Evolutionary conservation across 2,113 vertebrate species (phyloP), one percentile per base, ranked within the genome.

Genomic region (Theropithecus gelada): DNA sequence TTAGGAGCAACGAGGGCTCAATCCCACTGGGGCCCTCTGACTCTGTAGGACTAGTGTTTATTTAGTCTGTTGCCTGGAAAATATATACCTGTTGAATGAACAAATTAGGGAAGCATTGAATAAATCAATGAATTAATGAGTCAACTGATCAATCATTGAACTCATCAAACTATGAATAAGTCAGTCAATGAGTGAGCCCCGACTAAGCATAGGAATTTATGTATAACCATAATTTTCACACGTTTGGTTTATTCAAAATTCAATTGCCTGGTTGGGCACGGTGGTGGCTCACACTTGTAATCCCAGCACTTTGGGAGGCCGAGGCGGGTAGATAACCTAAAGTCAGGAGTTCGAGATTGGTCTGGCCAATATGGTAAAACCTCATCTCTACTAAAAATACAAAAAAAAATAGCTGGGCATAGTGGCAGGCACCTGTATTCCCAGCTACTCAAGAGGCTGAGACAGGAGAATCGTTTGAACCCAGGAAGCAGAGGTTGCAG

Each of bases 1-100:
- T 7, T 22, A 7, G 30, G 13, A 8, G 43, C 12, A 70, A 1
- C 20, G 0, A 2, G 52, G 25, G 2, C 1, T 50, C 5, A 10
- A 0, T 68, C 5, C 43, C 23, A 14, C 27, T 35, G 22, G 81
- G 14, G 6, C 22, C 7, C 12, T 68, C 61, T 88, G 20, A 61
- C 25, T n/a, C 1, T 32, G 14, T 38, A 20, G 1, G 5, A 9
- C 27, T 81, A 57, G 3, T 72, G 25, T 80, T 68, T 72, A 52
- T 80, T 68, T 66, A 48, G 35, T 43, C 66, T 57, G 10, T 8
- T 88, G 27, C n/a, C 64, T 59, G 5, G n/a, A 0, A 96, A 68
- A 92, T 16, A 80, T 1, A 0, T 40, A 64, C 52, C 68, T 78
- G 1, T 52, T 68, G 11, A 81, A 81, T 88, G 10, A 25, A 40